Percentiles rank a stretch among this genome's conserved stretches.
These are phyloP conservation scores for Troilus luridus DNA, from an alignment of 2,888 invertebrate species.

Conservation along the genomic window DNA sequence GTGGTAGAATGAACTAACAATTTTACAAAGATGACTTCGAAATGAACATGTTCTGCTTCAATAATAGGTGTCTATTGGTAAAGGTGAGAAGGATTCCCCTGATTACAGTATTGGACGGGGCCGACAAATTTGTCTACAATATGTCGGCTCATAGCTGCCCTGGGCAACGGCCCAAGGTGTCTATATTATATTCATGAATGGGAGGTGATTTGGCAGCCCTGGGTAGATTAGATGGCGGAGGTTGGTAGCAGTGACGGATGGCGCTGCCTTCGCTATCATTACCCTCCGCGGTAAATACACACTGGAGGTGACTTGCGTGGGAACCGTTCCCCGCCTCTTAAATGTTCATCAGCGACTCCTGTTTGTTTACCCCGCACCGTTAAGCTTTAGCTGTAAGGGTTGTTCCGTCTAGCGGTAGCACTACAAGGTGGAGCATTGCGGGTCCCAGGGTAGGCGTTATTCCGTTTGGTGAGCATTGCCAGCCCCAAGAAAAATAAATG, in stretches of 20 bases:
- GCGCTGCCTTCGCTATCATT: not conserved
- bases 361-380: conserved; percentile 36
- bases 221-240: not conserved
- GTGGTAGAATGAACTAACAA: not conserved
- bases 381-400: not conserved
- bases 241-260: conserved; percentile 23
- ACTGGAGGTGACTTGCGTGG: conserved; percentile 36
- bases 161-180: not conserved
- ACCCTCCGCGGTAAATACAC: conserved; percentile 26
- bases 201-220: not conserved
- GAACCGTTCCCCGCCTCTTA: conserved; percentile 30
- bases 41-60: not conserved
- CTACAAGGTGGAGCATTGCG: too few species aligned
- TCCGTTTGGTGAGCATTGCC: too few species aligned
- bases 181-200: conserved; percentile 42
- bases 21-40: not conserved
- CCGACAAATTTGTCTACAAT: conserved; percentile 17
- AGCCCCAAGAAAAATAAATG: too few species aligned
- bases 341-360: conserved; percentile 34
- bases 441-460: too few species aligned
- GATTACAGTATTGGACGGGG: conserved; percentile 12
- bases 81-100: not conserved
- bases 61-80: conserved; percentile 10
- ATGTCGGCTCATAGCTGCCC: not conserved
- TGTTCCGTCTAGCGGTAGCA: not conserved